These are phyloP conservation scores for Euleptes europaea DNA, from an alignment of 2,113 vertebrate genomes.

Conservation along the genomic window DNA sequence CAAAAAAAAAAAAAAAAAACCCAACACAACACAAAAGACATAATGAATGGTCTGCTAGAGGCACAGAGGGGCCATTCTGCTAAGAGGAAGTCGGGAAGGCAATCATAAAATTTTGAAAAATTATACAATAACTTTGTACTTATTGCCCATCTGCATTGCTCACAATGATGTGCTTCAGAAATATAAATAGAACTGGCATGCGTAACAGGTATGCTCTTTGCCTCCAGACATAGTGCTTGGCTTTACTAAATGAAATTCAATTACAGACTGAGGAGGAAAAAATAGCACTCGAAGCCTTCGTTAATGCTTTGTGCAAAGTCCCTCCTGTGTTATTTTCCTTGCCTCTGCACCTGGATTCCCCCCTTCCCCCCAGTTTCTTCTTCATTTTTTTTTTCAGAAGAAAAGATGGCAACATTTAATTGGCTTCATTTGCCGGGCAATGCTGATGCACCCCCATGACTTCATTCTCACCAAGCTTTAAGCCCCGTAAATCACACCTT, in stretches of 20 bases:
- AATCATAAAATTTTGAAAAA: constrained; percentile 84
- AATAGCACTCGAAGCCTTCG: constrained; percentile 20
- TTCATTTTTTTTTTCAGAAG: neutral
- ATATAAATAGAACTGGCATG: constrained; percentile 74
- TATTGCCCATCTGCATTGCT: constrained; percentile 79
- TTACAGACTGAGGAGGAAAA: constrained; percentile 27
- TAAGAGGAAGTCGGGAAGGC: constrained; percentile 76
- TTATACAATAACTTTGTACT: constrained; percentile 80
- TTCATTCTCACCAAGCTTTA: constrained; percentile 33
- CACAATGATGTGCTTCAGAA: constrained; percentile 77
- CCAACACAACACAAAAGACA: constrained; percentile 65
- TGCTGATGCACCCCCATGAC: constrained; percentile 29
- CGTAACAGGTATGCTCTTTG: constrained; percentile 58
- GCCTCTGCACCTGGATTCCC: neutral
- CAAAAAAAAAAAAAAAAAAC: constrained; percentile 52
- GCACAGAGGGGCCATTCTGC: constrained; percentile 77
- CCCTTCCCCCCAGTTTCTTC: neutral
- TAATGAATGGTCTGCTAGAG: constrained; percentile 62
- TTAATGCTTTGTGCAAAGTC: constrained; percentile 34
- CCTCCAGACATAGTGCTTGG: constrained; percentile 37
- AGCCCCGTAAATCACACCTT: constrained; percentile 48
- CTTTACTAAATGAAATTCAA: constrained; percentile 62
- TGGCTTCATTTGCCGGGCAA: constrained; percentile 37
- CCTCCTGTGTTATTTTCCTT: neutral
- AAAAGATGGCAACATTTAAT: constrained; percentile 43